Percentiles rank a stretch among this genome's conserved stretches.
Conservation (phyloP, 2,888 invertebrate genomes). For the Octodonta nipae region DNA sequence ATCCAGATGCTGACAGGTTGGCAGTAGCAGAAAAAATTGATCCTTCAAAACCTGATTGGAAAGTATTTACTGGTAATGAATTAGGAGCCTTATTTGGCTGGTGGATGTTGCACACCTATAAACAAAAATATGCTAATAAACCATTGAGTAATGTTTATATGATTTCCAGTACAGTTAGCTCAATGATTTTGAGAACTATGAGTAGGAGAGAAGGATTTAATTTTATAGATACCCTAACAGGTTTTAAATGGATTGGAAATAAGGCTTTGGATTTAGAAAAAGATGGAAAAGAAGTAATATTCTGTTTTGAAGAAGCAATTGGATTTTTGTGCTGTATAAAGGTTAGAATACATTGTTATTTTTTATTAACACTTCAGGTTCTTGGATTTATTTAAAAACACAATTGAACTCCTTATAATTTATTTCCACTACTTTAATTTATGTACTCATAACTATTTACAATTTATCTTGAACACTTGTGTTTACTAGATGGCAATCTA, state of each 20-base stretch:
- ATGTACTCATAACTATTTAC: no score
- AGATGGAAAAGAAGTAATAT: conserved; percentile 64
- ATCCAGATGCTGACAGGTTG: conserved; percentile 94
- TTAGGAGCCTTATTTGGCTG: conserved; percentile 85
- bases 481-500: no score
- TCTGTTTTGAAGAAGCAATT: conserved; percentile 97
- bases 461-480: no score
- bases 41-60: conserved; percentile 56
- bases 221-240: conserved; percentile 82
- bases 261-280: conserved; percentile 54
- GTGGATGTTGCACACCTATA: conserved; percentile 67
- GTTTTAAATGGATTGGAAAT: conserved; percentile 96
- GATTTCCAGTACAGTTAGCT: conserved; percentile 90
- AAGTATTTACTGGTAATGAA: conserved; percentile 89
- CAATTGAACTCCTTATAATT: no score
- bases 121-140: conserved; percentile 35
- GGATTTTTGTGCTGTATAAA: conserved; percentile 88
- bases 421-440: no score
- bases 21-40: conserved; percentile 73
- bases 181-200: conserved; percentile 80
- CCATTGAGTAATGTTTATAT: conserved; percentile 57
- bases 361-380: no score
- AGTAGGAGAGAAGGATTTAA: conserved; percentile 64
- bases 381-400: no score
- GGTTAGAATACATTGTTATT: no score